A percentile compares a stretch with the other conserved stretches of the same genome.
phyloP scores from a whole-genome alignment of 1,140 invertebrate species.

The Chlorops oryzae region DNA sequence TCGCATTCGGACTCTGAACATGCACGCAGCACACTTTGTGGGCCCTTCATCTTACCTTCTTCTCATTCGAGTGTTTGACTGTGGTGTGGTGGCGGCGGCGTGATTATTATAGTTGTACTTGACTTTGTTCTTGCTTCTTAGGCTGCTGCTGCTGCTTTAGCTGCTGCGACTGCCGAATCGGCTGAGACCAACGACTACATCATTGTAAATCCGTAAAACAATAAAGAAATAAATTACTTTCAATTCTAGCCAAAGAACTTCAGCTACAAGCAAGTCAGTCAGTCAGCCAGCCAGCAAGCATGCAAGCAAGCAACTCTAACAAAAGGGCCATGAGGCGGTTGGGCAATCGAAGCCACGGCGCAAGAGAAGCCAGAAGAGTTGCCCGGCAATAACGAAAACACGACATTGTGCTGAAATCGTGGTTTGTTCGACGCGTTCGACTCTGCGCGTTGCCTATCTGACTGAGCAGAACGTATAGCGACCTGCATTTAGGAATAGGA shows the following conservation, averaged over 20 bases:
- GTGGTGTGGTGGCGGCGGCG: not conserved
- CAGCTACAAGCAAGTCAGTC: not conserved
- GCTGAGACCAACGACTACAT: slow-evolving; percentile 2
- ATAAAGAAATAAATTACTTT: slow-evolving; percentile 48
- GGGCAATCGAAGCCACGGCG: slow-evolving; percentile 13
- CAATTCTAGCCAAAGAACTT: slow-evolving; percentile 18
- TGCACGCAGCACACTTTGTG: too few species aligned
- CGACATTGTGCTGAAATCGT: slow-evolving; percentile 46
- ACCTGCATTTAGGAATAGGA: too few species aligned
- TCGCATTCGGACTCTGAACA: too few species aligned
- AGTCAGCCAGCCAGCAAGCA: not conserved
- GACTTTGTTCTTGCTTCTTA: not conserved
- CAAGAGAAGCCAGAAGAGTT: not conserved
- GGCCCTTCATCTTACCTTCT: too few species aligned
- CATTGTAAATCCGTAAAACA: slow-evolving; percentile 48
- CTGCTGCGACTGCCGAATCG: not conserved
- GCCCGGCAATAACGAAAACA: slow-evolving; percentile 31
- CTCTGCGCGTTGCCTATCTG: not conserved
- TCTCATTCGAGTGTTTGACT: not conserved
- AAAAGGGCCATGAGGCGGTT: slow-evolving; percentile 7
- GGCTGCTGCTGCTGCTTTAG: not conserved
- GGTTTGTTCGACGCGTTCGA: slow-evolving; percentile 11
- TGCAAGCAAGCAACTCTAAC: slow-evolving; percentile 1
- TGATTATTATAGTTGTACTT: not conserved
- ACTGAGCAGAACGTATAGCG: not conserved